phyloP scores from a whole-genome alignment of 2,113 vertebrate species.

The Steatornis caripensis region DNA sequence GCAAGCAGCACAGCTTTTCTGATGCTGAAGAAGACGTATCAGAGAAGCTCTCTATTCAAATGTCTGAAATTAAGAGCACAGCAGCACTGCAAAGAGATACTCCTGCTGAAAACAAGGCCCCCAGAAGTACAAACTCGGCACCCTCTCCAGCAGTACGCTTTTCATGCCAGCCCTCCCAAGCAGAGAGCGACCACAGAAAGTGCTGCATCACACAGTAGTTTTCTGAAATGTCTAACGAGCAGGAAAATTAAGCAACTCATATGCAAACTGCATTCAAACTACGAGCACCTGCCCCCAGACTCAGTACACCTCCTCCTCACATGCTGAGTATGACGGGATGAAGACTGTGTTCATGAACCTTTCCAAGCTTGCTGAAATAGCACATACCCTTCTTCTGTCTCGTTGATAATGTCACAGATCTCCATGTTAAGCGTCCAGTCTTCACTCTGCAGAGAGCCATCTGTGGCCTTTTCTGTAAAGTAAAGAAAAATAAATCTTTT shows the following conservation, averaged over 20 bases:
- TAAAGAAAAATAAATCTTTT: constrained; percentile 42
- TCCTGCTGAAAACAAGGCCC: background rate
- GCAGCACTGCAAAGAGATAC: background rate
- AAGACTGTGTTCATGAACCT: background rate
- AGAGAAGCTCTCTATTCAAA: background rate
- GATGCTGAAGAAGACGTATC: background rate
- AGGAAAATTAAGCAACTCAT: background rate
- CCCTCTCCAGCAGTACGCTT: background rate
- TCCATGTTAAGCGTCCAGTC: constrained; percentile 99
- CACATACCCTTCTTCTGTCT: constrained; percentile 96
- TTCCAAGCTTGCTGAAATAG: background rate
- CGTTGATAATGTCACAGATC: constrained; percentile 98
- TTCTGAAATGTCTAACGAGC: background rate
- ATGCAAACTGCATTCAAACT: background rate
- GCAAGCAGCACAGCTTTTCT: background rate
- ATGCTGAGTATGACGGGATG: background rate
- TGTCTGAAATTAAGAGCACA: background rate
- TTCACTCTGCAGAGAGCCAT: constrained; percentile 94
- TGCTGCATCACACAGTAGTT: background rate
- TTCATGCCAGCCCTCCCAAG: background rate
- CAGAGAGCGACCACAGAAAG: background rate
- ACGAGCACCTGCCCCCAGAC: background rate
- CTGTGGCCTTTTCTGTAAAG: constrained; percentile 91
- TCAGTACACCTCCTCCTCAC: background rate
- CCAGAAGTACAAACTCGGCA: background rate